phyloP scores from a whole-genome alignment of 2,888 invertebrate species.

The Drosophila sordidula region DNA sequence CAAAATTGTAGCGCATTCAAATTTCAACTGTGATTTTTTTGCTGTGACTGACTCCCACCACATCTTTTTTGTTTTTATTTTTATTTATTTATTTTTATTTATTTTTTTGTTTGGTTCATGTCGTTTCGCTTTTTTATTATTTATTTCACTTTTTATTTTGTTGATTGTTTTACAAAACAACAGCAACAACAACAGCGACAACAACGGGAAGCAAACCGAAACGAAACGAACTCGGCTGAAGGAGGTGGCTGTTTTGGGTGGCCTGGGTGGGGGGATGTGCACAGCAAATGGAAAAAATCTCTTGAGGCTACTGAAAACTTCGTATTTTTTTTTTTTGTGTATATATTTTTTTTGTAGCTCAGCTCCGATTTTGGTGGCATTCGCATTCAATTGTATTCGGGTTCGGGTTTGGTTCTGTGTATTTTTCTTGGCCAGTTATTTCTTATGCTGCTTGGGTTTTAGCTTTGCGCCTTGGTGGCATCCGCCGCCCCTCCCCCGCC shows the following conservation, averaged over 20 bases:
- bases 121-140: slow-evolving; percentile 58
- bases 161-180: slow-evolving; percentile 73
- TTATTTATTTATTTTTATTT: slow-evolving; percentile 11
- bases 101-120: slow-evolving; percentile 42
- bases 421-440: slow-evolving; percentile 71
- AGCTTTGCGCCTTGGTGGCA: slow-evolving; percentile 67
- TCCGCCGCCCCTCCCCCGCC: neutral
- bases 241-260: neutral
- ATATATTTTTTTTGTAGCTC: neutral
- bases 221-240: slow-evolving; percentile 26
- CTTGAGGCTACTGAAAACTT: slow-evolving; percentile 79
- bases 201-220: slow-evolving; percentile 38
- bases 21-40: slow-evolving; percentile 36
- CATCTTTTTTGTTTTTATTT: slow-evolving; percentile 24
- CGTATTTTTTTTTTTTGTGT: slow-evolving; percentile 18
- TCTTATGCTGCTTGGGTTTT: slow-evolving; percentile 75
- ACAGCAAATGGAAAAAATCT: slow-evolving; percentile 64
- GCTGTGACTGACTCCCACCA: slow-evolving; percentile 28
- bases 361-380: slow-evolving; percentile 33
- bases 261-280: neutral
- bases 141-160: slow-evolving; percentile 68
- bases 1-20: slow-evolving; percentile 44
- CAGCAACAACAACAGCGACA: slow-evolving; percentile 52
- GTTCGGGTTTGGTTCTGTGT: slow-evolving; percentile 16
- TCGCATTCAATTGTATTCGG: slow-evolving; percentile 28